Percentiles rank a stretch among this genome's conserved stretches.
These are phyloP conservation scores for Bedellia somnulentella DNA, from an alignment of 2,888 invertebrate species.

Conservation along the genomic window DNA sequence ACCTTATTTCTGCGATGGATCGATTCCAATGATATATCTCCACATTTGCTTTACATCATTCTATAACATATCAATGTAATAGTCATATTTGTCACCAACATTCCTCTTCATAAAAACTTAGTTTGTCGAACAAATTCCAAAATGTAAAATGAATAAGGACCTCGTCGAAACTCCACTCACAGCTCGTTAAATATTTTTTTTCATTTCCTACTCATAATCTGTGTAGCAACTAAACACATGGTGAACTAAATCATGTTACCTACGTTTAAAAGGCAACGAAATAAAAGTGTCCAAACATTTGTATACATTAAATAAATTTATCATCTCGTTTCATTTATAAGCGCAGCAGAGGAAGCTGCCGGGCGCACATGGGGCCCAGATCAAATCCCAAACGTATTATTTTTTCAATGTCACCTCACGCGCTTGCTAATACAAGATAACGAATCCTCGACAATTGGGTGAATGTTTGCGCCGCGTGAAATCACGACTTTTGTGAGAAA, in stretches of 20 bases:
- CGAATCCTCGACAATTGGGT: slow-evolving; percentile 53
- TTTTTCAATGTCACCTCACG: slow-evolving; percentile 53
- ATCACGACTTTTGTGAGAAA: slow-evolving; percentile 49
- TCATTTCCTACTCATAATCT: slow-evolving; percentile 49
- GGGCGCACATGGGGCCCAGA: slow-evolving; percentile 51
- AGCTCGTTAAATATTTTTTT: slow-evolving; percentile 54
- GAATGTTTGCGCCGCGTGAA: slow-evolving; percentile 59
- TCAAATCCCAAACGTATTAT: slow-evolving; percentile 58
- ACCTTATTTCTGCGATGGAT: no score
- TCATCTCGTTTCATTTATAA: slow-evolving; percentile 51
- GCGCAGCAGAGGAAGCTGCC: slow-evolving; percentile 52
- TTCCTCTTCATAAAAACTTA: slow-evolving; percentile 21
- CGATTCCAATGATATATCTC: no score
- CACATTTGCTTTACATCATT: no score
- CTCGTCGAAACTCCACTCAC: slow-evolving; percentile 45
- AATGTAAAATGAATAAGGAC: slow-evolving; percentile 17
- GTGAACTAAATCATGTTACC: slow-evolving; percentile 58
- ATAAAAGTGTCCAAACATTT: slow-evolving; percentile 63
- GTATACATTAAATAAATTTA: slow-evolving; percentile 62
- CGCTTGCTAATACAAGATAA: slow-evolving; percentile 51
- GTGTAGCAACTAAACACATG: slow-evolving; percentile 51
- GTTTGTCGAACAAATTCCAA: slow-evolving; percentile 19
- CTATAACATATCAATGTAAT: no score
- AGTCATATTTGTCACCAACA: slow-evolving; percentile 26
- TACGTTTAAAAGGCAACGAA: slow-evolving; percentile 55